Evolutionary conservation across 2,888 invertebrate genomes (phyloP).

Genomic region (Prenolepis imparis): DNA sequence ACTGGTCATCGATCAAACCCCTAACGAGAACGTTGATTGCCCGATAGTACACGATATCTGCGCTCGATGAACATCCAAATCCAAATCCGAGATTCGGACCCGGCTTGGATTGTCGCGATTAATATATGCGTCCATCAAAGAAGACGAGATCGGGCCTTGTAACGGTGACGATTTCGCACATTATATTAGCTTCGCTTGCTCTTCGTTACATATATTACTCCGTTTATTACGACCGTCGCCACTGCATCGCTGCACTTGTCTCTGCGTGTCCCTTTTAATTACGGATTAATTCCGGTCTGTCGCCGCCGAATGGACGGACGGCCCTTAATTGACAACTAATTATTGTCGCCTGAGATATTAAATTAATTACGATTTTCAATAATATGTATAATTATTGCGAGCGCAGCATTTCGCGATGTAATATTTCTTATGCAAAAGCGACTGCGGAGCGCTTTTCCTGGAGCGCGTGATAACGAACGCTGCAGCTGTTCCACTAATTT

Average conservation of each 20-base stretch:
- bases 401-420: conserved; percentile 16
- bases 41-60: conserved; percentile 72
- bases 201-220: conserved; percentile 37
- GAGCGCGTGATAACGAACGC: conserved; percentile 23
- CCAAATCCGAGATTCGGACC: conserved; percentile 16
- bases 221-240: conserved; percentile 59
- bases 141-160: conserved; percentile 70
- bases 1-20: conserved; percentile 66
- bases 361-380: conserved; percentile 37
- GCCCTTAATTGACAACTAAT: conserved; percentile 39
- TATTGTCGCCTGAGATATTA: conserved; percentile 35
- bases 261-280: conserved; percentile 19
- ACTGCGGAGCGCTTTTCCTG: background rate
- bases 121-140: conserved; percentile 46
- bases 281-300: conserved; percentile 26
- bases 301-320: background rate
- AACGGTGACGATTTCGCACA: conserved; percentile 58
- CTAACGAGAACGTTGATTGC: conserved; percentile 76
- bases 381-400: background rate
- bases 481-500: conserved; percentile 51
- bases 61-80: conserved; percentile 48
- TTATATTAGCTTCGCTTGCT: conserved; percentile 54
- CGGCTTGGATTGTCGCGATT: background rate
- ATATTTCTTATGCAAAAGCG: conserved; percentile 23
- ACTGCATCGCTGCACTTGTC: conserved; percentile 58